Evolutionary conservation across 37 sponge, comb jelly and placozoan genomes (phyloP), one percentile per base, ranked within the genome.

Genomic region (Bolinopsis microptera): DNA sequence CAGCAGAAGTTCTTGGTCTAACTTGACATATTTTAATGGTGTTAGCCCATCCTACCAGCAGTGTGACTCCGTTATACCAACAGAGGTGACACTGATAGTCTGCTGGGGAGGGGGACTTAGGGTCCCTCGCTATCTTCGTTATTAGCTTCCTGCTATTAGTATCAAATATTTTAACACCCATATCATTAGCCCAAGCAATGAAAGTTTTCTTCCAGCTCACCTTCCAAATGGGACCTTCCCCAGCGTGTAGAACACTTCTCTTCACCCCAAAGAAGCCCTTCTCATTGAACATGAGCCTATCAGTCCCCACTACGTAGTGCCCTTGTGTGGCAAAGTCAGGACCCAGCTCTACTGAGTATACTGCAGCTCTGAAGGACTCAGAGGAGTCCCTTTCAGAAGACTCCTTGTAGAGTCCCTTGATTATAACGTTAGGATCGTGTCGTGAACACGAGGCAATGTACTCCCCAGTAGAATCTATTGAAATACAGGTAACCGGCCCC

Each of bases 121-220:
- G 69, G 32, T 95, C 96, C 67, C 94, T 93, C 30, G 93, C 76
- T 0, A 95, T 82, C 26, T 92, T 93, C 13, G 93, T 76, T 0
- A 95, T 95, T 0, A 93, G 93, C 26, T 68, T 32, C 93, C 92
- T 94, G 25, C 80, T 76, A 25, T 70, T 34, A 1, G 93, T 92
- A 69, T 95, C 96, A 83, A 93, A 95, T 1, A 95, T 86, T 26
- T 94, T 93, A 3, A 95, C 94, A 31, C 94, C 95, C 93, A 93
- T 94, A 26, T 96, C 95, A 93, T 98, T 98, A 35, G 99, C 97
- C 98, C 98, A 99, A 0, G 97, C 98, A 72, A 99, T 97, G 94
- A 95, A 97, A 35, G 83, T 93, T 9, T 95, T 94, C 31, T 83
- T 95, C 99, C 99, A 99, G 26, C 95, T 96, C 37, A 99, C 95